A percentile compares a stretch with the other conserved stretches of the same genome.
Conservation (phyloP, 2,888 invertebrate genomes). For the Morpho deidamia region DNA sequence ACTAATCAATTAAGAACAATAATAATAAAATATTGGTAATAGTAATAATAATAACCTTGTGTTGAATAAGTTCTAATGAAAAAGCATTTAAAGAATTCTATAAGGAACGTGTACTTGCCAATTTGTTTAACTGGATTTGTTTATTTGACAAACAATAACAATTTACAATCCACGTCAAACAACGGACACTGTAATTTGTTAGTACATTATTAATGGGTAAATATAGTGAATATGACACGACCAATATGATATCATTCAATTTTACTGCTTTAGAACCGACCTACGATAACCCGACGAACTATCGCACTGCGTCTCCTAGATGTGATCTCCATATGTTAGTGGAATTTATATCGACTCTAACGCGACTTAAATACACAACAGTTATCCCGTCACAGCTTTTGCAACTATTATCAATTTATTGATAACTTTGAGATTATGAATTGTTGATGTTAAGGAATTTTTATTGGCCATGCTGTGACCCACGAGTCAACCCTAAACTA, state of each 20-base stretch:
- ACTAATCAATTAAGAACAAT: no score
- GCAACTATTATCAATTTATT: neutral
- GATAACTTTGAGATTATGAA: neutral
- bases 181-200: constrained; percentile 56
- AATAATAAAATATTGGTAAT: no score
- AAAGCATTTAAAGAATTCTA: no score
- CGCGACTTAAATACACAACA: no score
- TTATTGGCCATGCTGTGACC: neutral
- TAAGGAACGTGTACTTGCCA: neutral
- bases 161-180: constrained; percentile 36
- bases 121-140: constrained; percentile 9
- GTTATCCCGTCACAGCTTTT: neutral
- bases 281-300: constrained; percentile 68
- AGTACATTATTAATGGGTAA: constrained; percentile 66
- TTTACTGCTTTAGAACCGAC: constrained; percentile 75
- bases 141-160: constrained; percentile 22
- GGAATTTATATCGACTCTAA: constrained; percentile 15
- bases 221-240: constrained; percentile 64
- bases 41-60: no score
- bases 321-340: constrained; percentile 47
- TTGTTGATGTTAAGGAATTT: neutral
- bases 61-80: no score
- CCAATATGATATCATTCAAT: constrained; percentile 74
- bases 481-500: no score
- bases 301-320: constrained; percentile 62